Percentiles rank a stretch among this genome's conserved stretches.
phyloP scores from a whole-genome alignment of 2,888 invertebrate species.

The Leucophenga montana region DNA sequence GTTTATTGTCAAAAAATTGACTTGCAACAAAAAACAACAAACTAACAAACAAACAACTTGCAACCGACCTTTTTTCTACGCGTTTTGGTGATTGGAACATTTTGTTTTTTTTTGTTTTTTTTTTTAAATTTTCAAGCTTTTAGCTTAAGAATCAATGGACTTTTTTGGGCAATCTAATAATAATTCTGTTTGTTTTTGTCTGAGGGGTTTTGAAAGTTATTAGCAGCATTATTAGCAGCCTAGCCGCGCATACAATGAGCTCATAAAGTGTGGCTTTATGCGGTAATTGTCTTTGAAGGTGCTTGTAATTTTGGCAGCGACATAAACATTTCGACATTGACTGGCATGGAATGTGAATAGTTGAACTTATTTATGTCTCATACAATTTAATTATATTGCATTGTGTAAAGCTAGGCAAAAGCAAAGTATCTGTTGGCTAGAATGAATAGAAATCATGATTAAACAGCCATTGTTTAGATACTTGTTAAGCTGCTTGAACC shows the following conservation, averaged over 20 bases:
- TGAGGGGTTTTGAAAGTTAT: slow-evolving; percentile 13
- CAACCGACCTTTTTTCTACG: slow-evolving; percentile 45
- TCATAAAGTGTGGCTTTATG: slow-evolving; percentile 11
- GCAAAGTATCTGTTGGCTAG: too few relatives aligned
- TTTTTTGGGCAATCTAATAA: too few relatives aligned
- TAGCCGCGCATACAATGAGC: not conserved
- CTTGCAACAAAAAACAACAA: slow-evolving; percentile 45
- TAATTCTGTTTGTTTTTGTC: not conserved
- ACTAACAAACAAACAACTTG: slow-evolving; percentile 40
- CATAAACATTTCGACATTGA: not conserved
- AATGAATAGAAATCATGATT: too few relatives aligned
- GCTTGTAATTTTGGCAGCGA: slow-evolving; percentile 9
- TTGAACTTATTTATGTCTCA: slow-evolving; percentile 45
- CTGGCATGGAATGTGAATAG: not conserved
- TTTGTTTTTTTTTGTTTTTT: not conserved
- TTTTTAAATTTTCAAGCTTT: too few relatives aligned
- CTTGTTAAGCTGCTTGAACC: too few relatives aligned
- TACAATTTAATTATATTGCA: not conserved
- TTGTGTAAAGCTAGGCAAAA: too few relatives aligned
- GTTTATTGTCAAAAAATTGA: slow-evolving; percentile 64
- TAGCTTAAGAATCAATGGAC: not conserved
- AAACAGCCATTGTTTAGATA: too few relatives aligned
- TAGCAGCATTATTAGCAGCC: not conserved
- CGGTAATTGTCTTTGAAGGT: slow-evolving; percentile 2
- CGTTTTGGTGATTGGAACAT: not conserved